Percentiles rank a stretch among this genome's conserved stretches.
phyloP scores from a whole-genome alignment of 2,888 invertebrate species.

The Brachypalpus laphriformis region DNA sequence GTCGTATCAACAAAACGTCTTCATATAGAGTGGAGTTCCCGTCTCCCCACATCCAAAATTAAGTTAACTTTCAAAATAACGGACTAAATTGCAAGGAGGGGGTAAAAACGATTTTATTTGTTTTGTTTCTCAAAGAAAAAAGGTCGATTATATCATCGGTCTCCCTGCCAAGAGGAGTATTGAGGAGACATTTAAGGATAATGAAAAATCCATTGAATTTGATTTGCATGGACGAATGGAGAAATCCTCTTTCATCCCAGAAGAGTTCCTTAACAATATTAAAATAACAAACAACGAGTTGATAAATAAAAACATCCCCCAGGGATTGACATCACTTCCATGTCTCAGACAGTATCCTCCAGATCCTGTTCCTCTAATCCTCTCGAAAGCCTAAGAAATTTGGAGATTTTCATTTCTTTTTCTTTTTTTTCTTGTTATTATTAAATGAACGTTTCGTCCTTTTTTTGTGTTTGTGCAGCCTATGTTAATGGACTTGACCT shows the following conservation, averaged over 20 bases:
- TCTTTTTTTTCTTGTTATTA: constrained; percentile 57
- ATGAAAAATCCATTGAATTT: constrained; percentile 71
- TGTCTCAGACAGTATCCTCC: constrained; percentile 4
- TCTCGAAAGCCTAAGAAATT: constrained; percentile 17
- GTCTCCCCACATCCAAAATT: constrained; percentile 39
- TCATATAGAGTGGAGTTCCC: constrained; percentile 49
- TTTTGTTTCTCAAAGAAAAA: constrained; percentile 8
- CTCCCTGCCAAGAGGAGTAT: constrained; percentile 30
- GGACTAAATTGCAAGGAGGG: not conserved
- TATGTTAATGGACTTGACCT: constrained; percentile 85
- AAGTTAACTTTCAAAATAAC: constrained; percentile 44
- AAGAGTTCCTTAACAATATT: constrained; percentile 29
- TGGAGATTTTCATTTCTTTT: constrained; percentile 3
- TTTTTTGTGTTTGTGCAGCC: constrained; percentile 63
- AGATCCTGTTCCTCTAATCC: constrained; percentile 41
- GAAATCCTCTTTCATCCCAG: constrained; percentile 17
- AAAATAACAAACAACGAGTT: constrained; percentile 28
- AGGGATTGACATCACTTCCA: constrained; percentile 3
- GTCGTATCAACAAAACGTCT: constrained; percentile 56
- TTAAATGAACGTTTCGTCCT: constrained; percentile 72
- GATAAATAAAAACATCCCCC: constrained; percentile 8
- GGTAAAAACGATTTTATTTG: constrained; percentile 46
- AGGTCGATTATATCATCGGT: constrained; percentile 56
- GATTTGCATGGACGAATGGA: constrained; percentile 59
- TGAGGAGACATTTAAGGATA: constrained; percentile 57